These are phyloP conservation scores for Onychomys leucogaster DNA, from an alignment of 2,797 vertebrate genomes.

Conservation along the genomic window DNA sequence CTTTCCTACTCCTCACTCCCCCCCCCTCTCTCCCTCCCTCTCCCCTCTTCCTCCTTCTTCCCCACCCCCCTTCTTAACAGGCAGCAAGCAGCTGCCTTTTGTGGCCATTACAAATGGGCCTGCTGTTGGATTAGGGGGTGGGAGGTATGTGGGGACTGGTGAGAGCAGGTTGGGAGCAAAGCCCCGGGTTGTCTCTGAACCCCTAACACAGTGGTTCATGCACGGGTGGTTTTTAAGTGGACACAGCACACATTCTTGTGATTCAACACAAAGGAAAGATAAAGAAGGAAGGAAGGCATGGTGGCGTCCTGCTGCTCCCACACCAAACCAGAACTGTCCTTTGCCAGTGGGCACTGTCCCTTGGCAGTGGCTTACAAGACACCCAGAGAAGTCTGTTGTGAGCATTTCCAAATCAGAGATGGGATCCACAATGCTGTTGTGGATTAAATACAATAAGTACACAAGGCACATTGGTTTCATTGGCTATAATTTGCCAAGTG, in stretches of 20 bases:
- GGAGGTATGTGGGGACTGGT: not conserved
- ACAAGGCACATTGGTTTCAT: not conserved
- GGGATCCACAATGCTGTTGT: not conserved
- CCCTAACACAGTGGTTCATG: not conserved
- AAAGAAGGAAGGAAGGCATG: no score
- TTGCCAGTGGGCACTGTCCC: not conserved
- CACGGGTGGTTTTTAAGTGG: not conserved
- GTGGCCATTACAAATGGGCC: not conserved
- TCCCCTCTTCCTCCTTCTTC: no score
- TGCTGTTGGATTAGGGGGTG: not conserved
- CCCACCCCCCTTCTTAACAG: not conserved
- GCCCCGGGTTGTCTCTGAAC: not conserved
- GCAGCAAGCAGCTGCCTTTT: not conserved
- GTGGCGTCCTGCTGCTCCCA: not conserved
- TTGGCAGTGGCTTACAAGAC: not conserved
- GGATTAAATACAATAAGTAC: no score
- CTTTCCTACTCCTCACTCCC: fast-evolving
- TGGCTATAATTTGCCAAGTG: not conserved
- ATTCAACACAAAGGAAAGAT: not conserved
- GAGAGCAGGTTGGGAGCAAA: not conserved
- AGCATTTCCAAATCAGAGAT: not conserved
- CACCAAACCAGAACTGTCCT: not conserved
- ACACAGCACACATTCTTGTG: not conserved
- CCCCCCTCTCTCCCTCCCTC: no score
- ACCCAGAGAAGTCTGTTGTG: not conserved